Evolutionary conservation across 2,113 vertebrate species (phyloP).

Genomic region (Thunnus maccoyii): DNA sequence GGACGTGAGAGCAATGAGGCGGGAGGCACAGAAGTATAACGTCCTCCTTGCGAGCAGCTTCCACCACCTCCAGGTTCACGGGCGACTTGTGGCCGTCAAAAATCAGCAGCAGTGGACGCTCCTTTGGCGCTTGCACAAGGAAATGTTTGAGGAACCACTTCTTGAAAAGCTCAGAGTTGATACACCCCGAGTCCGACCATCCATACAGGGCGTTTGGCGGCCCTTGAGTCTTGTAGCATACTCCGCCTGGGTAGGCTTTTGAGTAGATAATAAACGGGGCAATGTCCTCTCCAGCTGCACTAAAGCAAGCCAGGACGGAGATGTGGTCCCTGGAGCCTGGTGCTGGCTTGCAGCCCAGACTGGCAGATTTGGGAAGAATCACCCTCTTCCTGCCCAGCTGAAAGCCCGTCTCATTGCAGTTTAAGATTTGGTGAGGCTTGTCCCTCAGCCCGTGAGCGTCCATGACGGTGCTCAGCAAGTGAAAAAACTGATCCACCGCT

Average conservation of each 20-base stretch:
- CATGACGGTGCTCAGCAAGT: slow-evolving; percentile 63
- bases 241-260: slow-evolving; percentile 77
- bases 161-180: slow-evolving; percentile 79
- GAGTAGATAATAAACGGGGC: slow-evolving; percentile 79
- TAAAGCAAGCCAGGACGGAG: slow-evolving; percentile 76
- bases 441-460: slow-evolving; percentile 62
- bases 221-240: slow-evolving; percentile 79
- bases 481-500: slow-evolving; percentile 75
- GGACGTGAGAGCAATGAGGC: slow-evolving; percentile 75
- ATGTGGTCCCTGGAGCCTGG: slow-evolving; percentile 68
- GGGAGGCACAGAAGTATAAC: slow-evolving; percentile 75
- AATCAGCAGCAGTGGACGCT: slow-evolving; percentile 73
- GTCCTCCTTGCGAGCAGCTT: slow-evolving; percentile 70
- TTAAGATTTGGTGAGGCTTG: slow-evolving; percentile 74
- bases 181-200: slow-evolving; percentile 71
- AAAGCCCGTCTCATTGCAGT: slow-evolving; percentile 74
- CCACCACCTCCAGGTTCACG: slow-evolving; percentile 78
- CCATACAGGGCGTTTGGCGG: slow-evolving; percentile 73
- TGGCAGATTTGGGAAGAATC: slow-evolving; percentile 63
- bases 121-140: slow-evolving; percentile 58
- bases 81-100: slow-evolving; percentile 78
- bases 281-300: slow-evolving; percentile 70
- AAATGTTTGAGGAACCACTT: slow-evolving; percentile 82
- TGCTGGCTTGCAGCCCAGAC: slow-evolving; percentile 66
- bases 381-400: slow-evolving; percentile 73